Percentiles rank a stretch among this genome's conserved stretches.
Conservation (phyloP, 2,113 vertebrate genomes). For the Siphamia tubifer region DNA sequence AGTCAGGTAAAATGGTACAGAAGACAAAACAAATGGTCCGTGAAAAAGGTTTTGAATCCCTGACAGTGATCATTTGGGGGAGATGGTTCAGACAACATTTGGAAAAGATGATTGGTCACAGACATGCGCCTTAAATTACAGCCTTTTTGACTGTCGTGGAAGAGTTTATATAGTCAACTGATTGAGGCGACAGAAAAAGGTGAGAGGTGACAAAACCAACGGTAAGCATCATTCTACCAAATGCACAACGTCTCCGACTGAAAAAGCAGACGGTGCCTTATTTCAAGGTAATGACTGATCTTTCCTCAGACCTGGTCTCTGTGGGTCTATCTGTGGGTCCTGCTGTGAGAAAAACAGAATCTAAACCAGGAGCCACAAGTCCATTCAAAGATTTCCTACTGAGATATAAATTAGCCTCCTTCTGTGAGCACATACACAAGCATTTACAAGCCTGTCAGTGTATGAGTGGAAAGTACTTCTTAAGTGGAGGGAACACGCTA, state of each 20-base stretch:
- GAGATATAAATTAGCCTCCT: conserved; percentile 14
- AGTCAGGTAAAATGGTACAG: no score
- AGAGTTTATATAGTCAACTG: no score
- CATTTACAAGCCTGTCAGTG: neutral
- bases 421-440: neutral
- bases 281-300: neutral
- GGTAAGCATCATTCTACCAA: neutral
- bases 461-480: neutral
- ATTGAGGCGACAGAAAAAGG: conserved; percentile 1
- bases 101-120: no score
- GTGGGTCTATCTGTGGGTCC: neutral
- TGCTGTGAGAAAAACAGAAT: conserved; percentile 12
- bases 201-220: neutral
- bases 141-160: neutral
- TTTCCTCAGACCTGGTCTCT: neutral
- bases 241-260: neutral
- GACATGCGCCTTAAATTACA: neutral
- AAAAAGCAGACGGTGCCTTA: neutral
- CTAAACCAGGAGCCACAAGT: neutral
- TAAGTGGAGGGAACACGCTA: neutral
- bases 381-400: conserved; percentile 11
- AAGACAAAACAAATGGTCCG: no score
- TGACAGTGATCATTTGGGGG: no score
- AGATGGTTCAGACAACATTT: no score
- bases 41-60: no score